phyloP scores from a whole-genome alignment of 2,888 invertebrate genomes.

The Eugnorisma glareosa region DNA sequence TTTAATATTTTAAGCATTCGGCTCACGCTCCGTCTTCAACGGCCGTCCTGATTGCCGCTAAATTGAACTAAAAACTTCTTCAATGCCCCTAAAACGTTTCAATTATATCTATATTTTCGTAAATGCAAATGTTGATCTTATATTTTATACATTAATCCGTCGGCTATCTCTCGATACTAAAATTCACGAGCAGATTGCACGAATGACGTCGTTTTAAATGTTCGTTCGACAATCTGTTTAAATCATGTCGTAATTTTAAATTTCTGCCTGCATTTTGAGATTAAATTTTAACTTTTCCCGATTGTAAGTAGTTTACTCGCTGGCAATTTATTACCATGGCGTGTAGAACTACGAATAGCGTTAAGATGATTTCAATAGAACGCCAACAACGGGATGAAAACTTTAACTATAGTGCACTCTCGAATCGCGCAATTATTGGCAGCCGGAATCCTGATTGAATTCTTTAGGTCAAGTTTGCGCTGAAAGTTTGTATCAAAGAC shows the following conservation, averaged over 20 bases:
- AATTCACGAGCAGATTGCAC: conserved; percentile 69
- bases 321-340: conserved; percentile 84
- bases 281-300: conserved; percentile 85
- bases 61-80: conserved; percentile 91
- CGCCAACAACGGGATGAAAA: conserved; percentile 85
- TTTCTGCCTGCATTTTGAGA: conserved; percentile 83
- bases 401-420: conserved; percentile 86
- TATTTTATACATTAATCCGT: conserved; percentile 67
- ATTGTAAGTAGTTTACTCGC: conserved; percentile 83
- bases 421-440: conserved; percentile 86
- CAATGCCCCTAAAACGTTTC: conserved; percentile 88
- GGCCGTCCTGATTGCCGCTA: conserved; percentile 90
- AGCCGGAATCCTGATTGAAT: conserved; percentile 87
- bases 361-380: conserved; percentile 88
- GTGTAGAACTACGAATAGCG: conserved; percentile 82
- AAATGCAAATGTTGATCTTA: conserved; percentile 72
- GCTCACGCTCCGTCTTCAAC: conserved; percentile 89
- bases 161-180: conserved; percentile 65
- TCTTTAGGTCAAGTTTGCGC: conserved; percentile 87
- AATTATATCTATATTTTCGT: conserved; percentile 85
- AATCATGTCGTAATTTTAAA: conserved; percentile 81
- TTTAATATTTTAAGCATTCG: conserved; percentile 89
- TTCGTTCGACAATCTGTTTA: conserved; percentile 70
- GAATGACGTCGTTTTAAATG: conserved; percentile 70
- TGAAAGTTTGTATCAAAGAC: conserved; percentile 86